Conservation (phyloP, 2,797 vertebrate genomes). For the Phalanger gymnotis region DNA sequence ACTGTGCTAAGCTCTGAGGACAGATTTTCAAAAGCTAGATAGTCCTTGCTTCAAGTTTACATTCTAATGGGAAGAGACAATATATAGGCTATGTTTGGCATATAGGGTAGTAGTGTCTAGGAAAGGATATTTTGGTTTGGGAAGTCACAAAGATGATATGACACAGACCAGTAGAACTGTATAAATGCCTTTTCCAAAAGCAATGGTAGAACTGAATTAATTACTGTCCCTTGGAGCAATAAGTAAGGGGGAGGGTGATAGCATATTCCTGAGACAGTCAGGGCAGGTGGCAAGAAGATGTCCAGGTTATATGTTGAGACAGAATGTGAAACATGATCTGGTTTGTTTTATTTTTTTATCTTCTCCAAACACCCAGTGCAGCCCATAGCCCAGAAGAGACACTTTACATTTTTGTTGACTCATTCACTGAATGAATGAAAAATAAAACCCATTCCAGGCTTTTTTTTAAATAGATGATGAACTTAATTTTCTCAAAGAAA, state of each 20-base stretch:
- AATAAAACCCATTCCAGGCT: not conserved
- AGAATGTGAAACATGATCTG: not conserved
- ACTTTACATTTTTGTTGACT: not conserved
- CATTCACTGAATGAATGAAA: not conserved
- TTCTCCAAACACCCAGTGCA: not conserved
- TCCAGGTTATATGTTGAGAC: not conserved
- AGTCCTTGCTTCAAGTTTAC: not conserved
- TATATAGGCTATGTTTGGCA: not conserved
- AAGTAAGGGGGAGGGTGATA: not conserved
- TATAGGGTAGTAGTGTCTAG: not conserved
- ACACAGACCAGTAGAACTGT: not conserved
- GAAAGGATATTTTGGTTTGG: not conserved
- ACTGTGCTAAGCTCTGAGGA: not conserved
- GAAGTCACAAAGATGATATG: not conserved
- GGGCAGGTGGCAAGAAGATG: not conserved
- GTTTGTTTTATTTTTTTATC: not conserved
- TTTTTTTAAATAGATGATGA: not conserved
- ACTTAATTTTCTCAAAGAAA: not conserved
- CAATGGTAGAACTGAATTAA: not conserved
- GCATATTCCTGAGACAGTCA: not conserved
- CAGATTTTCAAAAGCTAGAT: not conserved
- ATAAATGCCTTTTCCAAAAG: not conserved
- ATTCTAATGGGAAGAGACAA: not conserved
- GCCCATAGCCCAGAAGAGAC: not conserved
- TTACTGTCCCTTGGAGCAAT: not conserved